Evolutionary conservation across 2,888 invertebrate genomes (phyloP).

Genomic region (Carpatolechia fugitivella): DNA sequence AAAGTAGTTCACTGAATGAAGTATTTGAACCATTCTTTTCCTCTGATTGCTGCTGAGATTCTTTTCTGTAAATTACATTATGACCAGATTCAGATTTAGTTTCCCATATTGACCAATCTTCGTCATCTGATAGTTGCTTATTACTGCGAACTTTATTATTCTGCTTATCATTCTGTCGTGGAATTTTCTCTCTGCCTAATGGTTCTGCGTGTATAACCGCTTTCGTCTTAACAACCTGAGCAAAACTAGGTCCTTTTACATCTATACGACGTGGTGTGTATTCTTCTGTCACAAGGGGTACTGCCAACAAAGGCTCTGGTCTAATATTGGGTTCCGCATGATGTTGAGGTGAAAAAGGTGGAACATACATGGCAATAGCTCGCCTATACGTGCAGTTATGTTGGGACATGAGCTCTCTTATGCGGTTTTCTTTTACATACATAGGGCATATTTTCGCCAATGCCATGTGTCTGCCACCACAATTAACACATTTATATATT

Average conservation of each 20-base stretch:
- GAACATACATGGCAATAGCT: background rate
- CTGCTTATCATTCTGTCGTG: background rate
- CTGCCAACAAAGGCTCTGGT: background rate
- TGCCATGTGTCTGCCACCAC: constrained; percentile 25
- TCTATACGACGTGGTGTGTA: background rate
- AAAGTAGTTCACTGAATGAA: background rate
- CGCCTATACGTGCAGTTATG: background rate
- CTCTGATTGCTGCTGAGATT: background rate
- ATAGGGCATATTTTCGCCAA: constrained; percentile 24
- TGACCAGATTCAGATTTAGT: background rate
- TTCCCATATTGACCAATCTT: background rate
- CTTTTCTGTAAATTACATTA: background rate
- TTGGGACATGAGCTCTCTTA: background rate
- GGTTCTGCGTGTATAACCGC: background rate
- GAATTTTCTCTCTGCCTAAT: background rate
- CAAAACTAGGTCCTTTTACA: background rate
- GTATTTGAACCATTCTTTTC: no score
- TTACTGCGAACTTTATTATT: background rate
- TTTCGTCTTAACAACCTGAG: background rate
- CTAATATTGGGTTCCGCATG: background rate
- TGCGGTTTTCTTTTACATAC: constrained; percentile 18
- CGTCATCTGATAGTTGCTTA: background rate
- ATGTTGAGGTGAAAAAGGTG: background rate
- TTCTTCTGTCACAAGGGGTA: background rate
- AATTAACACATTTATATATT: constrained; percentile 24